phyloP scores from a whole-genome alignment of 2,888 invertebrate species.

The Cremastinae sp. region DNA sequence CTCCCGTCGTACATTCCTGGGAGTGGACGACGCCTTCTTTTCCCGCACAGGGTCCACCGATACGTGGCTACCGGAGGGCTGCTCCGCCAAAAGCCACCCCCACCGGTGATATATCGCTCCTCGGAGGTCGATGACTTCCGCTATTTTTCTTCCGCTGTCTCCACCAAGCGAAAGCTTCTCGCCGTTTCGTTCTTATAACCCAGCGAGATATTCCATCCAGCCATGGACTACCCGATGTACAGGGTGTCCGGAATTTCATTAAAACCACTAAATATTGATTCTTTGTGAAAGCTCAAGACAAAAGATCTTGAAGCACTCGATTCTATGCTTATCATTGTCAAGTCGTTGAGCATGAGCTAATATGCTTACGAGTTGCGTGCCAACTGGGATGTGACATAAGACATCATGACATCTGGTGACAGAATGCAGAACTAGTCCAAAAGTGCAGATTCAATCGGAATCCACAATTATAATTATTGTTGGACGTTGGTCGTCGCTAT shows the following conservation, averaged over 20 bases:
- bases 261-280: not conserved
- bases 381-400: too few relatives aligned
- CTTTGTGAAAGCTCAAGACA: too few relatives aligned
- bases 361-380: too few relatives aligned
- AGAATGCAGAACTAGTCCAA: too few relatives aligned
- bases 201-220: constrained; percentile 32
- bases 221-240: constrained; percentile 1
- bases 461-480: too few relatives aligned
- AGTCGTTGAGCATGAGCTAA: too few relatives aligned
- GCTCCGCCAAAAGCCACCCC: constrained; percentile 70
- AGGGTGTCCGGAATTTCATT: constrained; percentile 14
- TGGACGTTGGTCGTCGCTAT: too few relatives aligned
- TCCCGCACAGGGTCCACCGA: constrained; percentile 20
- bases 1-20: constrained; percentile 24
- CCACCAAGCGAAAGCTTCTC: constrained; percentile 80
- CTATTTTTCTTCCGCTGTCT: constrained; percentile 84
- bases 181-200: constrained; percentile 70
- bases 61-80: constrained; percentile 23
- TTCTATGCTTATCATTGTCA: too few relatives aligned
- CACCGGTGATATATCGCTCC: constrained; percentile 82
- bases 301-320: too few relatives aligned
- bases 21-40: constrained; percentile 39
- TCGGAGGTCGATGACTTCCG: constrained; percentile 84
- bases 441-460: too few relatives aligned
- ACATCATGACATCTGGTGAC: too few relatives aligned